A percentile compares a stretch with the other conserved stretches of the same genome.
Evolutionary conservation across 2,797 vertebrate species (phyloP).

Genomic region (Echeneis naucrates): DNA sequence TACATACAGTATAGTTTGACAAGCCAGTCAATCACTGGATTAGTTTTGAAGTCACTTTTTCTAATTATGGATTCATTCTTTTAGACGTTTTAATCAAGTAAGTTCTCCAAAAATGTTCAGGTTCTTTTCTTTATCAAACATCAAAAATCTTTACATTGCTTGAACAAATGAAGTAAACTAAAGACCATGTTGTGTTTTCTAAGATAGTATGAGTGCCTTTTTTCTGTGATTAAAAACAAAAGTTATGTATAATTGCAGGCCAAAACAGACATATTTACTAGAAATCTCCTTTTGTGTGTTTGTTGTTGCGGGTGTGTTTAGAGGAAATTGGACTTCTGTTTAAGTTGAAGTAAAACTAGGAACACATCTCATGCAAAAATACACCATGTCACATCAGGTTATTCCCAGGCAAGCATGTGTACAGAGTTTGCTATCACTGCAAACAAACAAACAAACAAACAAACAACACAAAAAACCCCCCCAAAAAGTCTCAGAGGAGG

Average conservation of each 20-base stretch:
- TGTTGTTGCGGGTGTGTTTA: slow-evolving; percentile 24
- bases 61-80: neutral
- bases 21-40: neutral
- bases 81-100: neutral
- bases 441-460: no score
- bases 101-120: no score
- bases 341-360: slow-evolving; percentile 68
- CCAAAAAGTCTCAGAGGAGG: neutral
- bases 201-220: no score
- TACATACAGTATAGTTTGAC: neutral
- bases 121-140: neutral
- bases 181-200: neutral
- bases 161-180: neutral
- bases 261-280: neutral
- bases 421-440: slow-evolving; percentile 6
- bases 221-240: no score
- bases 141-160: neutral
- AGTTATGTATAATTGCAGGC: neutral
- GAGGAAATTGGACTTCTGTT: slow-evolving; percentile 38
- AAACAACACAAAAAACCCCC: no score
- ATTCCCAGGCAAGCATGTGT: neutral
- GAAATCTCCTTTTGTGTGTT: neutral
- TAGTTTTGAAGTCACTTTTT: neutral
- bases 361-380: slow-evolving; percentile 44
- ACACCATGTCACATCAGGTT: slow-evolving; percentile 24